Base-by-base conservation (phyloP, 2,797 vertebrate species). In the Taenioides sp. region DNA sequence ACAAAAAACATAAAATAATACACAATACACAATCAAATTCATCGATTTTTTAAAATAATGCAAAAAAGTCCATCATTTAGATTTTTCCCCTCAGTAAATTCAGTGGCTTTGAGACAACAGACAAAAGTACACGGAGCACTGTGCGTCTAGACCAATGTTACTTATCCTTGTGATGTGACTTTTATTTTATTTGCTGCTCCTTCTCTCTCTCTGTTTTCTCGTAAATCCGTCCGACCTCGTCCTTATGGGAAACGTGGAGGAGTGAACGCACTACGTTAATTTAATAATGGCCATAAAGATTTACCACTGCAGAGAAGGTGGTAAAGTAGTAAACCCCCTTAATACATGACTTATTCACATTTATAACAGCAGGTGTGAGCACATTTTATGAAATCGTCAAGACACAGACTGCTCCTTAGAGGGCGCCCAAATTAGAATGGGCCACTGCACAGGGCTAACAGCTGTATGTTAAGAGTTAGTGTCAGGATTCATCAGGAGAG, bases 261-360 rank as follows among this genome's bases (percentile, higher is more conserved):
- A 73, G 62, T 31, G 59, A 77, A 54, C 59, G 67, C 27, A 65
- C 27, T 25, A 65, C 16, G 43, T 47, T 54, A 47, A 76, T 77
- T 75, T 70, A 74, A 74, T 70, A 70, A 67, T 54, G 17, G 17
- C 0, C 37, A 65, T 73, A 73, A 71, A 70, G 69, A 67, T 77
- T 74, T 72, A 62, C 37, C 40, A 25, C 37, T 57, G 59, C 37
- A 58, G 69, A 70, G 23, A 52, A 71, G 31, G 72, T 77, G 64
- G 47, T 65, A 72, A 43, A 62, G 59, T 31, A 58, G 18, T 4
- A 70, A 79, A 66, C 66, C 2, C 5, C 17, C 14, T 69, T 77
- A 66, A 78, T 52, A 40, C 64, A 59, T 69, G 25, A 66, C 57
- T 34, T 71, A 47, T 72, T 75, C 54, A 25, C 31, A 9, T 69